Evolutionary conservation across 2,888 invertebrate genomes (phyloP).

Genomic region (Athripsodes cinereus): DNA sequence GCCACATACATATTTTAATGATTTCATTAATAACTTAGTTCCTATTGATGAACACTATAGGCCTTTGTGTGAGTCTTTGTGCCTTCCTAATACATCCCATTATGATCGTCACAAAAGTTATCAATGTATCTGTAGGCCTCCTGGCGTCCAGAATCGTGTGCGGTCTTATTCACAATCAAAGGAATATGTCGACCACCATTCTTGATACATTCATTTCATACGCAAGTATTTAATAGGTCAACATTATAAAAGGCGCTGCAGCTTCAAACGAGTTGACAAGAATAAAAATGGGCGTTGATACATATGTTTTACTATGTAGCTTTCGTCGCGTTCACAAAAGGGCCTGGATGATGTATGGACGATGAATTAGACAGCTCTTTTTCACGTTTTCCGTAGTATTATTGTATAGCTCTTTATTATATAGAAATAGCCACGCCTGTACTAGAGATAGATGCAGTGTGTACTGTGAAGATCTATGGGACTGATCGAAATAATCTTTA

Average conservation of each 20-base stretch:
- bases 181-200: conserved; percentile 18
- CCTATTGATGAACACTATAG: too few species aligned
- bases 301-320: conserved; percentile 24
- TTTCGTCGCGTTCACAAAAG: conserved; percentile 27
- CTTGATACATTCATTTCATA: conserved; percentile 15
- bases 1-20: too few species aligned
- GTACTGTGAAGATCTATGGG: conserved; percentile 8
- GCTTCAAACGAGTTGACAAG: conserved; percentile 22
- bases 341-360: conserved; percentile 25
- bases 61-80: not conserved
- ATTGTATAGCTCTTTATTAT: conserved; percentile 17
- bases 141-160: conserved; percentile 20
- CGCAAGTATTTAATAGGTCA: conserved; percentile 21
- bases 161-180: conserved; percentile 22
- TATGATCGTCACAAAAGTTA: not conserved
- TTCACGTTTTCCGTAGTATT: conserved; percentile 16
- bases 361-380: conserved; percentile 26
- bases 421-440: not conserved
- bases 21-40: too few species aligned
- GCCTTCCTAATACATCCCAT: not conserved
- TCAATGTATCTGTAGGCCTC: conserved; percentile 13
- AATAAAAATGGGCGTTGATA: conserved; percentile 26
- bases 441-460: not conserved
- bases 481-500: not conserved
- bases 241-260: conserved; percentile 18